phyloP scores from a whole-genome alignment of 2,113 vertebrate genomes.

The Poeciliopsis retropinna region DNA sequence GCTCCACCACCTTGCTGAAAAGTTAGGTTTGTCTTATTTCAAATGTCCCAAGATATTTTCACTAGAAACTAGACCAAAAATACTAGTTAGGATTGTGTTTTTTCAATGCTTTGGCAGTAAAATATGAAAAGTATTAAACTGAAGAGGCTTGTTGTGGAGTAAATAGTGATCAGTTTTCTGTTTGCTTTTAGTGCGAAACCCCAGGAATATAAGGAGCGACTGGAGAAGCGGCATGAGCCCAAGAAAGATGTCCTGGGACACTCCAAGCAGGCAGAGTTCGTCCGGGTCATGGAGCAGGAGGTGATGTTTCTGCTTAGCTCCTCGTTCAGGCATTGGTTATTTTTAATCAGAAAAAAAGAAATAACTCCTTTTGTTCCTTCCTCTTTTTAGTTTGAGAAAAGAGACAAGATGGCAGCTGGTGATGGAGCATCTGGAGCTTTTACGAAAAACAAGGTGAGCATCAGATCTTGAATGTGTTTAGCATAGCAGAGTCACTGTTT shows the following conservation, averaged over 20 bases:
- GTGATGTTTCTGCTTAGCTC: slow-evolving; percentile 28
- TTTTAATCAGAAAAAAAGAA: background rate
- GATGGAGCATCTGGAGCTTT: slow-evolving; percentile 76
- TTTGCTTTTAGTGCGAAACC: slow-evolving; percentile 83
- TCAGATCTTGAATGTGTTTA: background rate
- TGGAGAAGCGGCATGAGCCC: slow-evolving; percentile 83
- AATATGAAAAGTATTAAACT: background rate
- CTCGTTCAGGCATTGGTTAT: background rate
- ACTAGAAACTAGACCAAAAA: too few species aligned
- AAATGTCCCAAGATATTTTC: too few species aligned
- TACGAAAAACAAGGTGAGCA: slow-evolving; percentile 88
- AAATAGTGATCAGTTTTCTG: background rate
- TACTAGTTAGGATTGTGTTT: too few species aligned
- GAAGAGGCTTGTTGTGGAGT: background rate
- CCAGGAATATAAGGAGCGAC: slow-evolving; percentile 83
- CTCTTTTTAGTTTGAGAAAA: slow-evolving; percentile 75
- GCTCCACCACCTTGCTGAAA: too few species aligned
- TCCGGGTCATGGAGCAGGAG: slow-evolving; percentile 87
- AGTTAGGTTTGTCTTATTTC: too few species aligned
- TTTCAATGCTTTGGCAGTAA: background rate
- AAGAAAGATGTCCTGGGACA: slow-evolving; percentile 84
- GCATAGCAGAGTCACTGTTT: background rate
- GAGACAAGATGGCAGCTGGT: slow-evolving; percentile 61
- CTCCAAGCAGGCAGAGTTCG: slow-evolving; percentile 89
- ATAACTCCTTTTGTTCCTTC: background rate